Evolutionary conservation across 2,888 invertebrate genomes (phyloP).

Genomic region (Resseliella maxima): DNA sequence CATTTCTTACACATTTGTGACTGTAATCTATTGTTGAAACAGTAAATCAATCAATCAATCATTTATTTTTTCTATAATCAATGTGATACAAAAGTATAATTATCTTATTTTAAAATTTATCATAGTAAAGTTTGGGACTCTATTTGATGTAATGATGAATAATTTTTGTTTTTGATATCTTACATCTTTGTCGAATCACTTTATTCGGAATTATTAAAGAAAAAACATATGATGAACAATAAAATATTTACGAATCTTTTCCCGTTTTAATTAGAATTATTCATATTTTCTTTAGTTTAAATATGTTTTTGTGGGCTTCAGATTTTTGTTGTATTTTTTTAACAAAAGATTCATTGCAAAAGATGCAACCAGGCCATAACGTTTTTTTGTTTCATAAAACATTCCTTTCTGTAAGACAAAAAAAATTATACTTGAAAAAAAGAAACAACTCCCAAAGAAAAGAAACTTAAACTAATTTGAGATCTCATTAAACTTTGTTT

Average conservation of each 20-base stretch:
- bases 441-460: no score
- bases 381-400: no score
- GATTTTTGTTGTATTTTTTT: constrained; percentile 63
- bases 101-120: not conserved
- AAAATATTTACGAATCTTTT: constrained; percentile 26
- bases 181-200: not conserved
- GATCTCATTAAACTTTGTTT: no score
- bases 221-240: not conserved
- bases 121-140: not conserved
- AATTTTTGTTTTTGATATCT: not conserved
- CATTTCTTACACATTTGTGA: not conserved
- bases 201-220: constrained; percentile 13
- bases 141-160: not conserved
- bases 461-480: no score
- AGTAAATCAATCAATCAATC: constrained; percentile 3
- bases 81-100: not conserved
- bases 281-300: constrained; percentile 42
- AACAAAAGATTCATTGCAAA: constrained; percentile 99
- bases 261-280: constrained; percentile 43
- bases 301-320: not conserved
- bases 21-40: not conserved
- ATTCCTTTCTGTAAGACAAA: no score
- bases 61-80: constrained; percentile 15
- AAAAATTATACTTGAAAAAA: no score
- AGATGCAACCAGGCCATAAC: no score